These are phyloP conservation scores for Corythoichthys haematopterus DNA, from an alignment of 2,113 vertebrate species.

Conservation along the genomic window DNA sequence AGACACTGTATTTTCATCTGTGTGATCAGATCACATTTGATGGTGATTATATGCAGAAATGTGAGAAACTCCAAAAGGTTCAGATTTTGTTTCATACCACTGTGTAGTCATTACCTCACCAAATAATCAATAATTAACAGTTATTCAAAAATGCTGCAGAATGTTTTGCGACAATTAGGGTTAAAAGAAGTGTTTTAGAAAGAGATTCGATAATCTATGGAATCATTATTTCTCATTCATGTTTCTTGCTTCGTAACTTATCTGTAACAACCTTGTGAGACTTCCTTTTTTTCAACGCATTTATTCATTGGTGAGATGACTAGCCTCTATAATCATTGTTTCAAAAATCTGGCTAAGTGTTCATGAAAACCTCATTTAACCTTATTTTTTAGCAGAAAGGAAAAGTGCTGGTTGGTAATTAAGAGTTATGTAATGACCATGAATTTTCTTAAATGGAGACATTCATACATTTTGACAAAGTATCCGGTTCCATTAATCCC, in stretches of 20 bases:
- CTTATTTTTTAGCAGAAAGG: slow-evolving; percentile 9
- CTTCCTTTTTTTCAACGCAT: no score
- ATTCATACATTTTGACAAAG: slow-evolving; percentile 68
- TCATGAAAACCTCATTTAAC: slow-evolving; percentile 10
- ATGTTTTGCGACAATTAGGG: slow-evolving; percentile 9
- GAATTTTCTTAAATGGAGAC: slow-evolving; percentile 49
- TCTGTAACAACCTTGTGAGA: background rate
- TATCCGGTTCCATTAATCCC: slow-evolving; percentile 61
- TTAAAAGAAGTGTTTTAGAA: background rate
- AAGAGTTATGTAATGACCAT: slow-evolving; percentile 40
- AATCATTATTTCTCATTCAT: slow-evolving; percentile 12
- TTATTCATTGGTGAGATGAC: background rate
- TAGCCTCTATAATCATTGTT: slow-evolving; percentile 4
- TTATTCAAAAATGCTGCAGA: slow-evolving; percentile 10
- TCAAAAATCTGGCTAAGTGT: background rate
- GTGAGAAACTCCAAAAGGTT: no score
- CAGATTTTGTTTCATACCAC: background rate
- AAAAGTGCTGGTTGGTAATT: slow-evolving; percentile 37
- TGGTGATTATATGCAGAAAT: no score
- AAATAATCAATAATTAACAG: slow-evolving; percentile 32
- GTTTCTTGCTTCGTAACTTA: background rate
- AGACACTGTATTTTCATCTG: no score
- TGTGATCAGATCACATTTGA: no score
- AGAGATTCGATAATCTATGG: slow-evolving; percentile 9
- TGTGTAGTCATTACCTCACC: background rate